Evolutionary conservation across 2,888 invertebrate genomes (phyloP).

Genomic region (Drosophila yooni): DNA sequence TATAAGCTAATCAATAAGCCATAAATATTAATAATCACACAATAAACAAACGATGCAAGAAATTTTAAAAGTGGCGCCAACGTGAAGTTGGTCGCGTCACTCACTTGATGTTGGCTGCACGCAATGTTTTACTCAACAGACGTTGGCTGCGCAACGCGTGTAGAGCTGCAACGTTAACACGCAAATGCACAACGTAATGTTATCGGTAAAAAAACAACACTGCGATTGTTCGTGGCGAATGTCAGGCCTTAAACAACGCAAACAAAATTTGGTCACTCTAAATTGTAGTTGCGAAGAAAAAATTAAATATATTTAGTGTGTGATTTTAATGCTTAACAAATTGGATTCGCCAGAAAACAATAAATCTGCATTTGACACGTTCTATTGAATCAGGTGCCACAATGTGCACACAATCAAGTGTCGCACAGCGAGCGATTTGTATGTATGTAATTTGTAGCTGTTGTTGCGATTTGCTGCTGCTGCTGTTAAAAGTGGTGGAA

Average conservation of each 20-base stretch:
- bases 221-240: conserved; percentile 44
- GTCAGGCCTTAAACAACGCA: conserved; percentile 57
- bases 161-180: conserved; percentile 11
- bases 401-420: conserved; percentile 31
- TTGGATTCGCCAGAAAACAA: conserved; percentile 21
- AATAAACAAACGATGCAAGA: conserved; percentile 6
- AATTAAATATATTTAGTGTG: conserved; percentile 60
- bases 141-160: conserved; percentile 6
- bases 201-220: conserved; percentile 37
- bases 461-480: conserved; percentile 69
- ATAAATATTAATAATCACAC: conserved; percentile 8
- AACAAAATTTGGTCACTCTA: conserved; percentile 64
- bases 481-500: conserved; percentile 73
- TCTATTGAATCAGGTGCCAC: conserved; percentile 9
- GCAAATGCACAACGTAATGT: conserved; percentile 5
- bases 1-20: conserved; percentile 78
- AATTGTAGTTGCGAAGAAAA: conserved; percentile 60
- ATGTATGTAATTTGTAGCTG: conserved; percentile 63
- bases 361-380: conserved; percentile 23
- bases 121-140: neutral
- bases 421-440: conserved; percentile 24
- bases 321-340: conserved; percentile 42
- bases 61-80: conserved; percentile 39
- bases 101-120: conserved; percentile 6
- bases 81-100: conserved; percentile 22